A percentile compares a stretch with the other conserved stretches of the same genome.
phyloP scores from a whole-genome alignment of 2,113 vertebrate genomes.

The Dasyprocta punctata region DNA sequence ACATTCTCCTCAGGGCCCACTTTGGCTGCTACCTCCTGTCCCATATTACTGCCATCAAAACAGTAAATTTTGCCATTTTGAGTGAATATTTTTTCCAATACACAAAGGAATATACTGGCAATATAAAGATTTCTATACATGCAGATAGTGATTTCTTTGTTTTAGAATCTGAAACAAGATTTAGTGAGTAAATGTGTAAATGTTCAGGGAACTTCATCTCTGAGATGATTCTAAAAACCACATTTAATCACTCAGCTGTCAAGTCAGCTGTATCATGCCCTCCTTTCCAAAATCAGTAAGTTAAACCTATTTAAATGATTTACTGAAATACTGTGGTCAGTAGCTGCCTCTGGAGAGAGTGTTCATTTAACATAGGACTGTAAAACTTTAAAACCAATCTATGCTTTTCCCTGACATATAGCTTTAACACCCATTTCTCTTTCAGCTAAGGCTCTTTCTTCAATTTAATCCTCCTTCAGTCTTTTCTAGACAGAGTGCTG shows the following conservation, averaged over 20 bases:
- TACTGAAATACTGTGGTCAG: slow-evolving; percentile 45
- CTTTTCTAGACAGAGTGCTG: slow-evolving; percentile 58
- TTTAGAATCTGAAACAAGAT: neutral
- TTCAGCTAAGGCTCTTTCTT: slow-evolving; percentile 52
- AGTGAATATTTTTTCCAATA: neutral
- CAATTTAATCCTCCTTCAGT: slow-evolving; percentile 66
- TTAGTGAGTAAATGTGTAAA: neutral
- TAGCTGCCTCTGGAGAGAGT: neutral
- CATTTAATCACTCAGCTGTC: slow-evolving; percentile 1
- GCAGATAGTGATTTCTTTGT: neutral
- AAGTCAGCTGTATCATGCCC: neutral
- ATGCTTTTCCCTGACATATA: slow-evolving; percentile 25
- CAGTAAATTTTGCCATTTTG: neutral
- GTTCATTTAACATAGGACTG: neutral
- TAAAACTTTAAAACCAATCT: slow-evolving; percentile 53
- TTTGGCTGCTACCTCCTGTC: neutral
- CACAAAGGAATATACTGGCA: neutral
- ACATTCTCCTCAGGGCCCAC: neutral
- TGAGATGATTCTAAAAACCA: neutral
- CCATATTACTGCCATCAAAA: neutral
- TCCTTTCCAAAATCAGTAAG: slow-evolving; percentile 7
- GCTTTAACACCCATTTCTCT: neutral
- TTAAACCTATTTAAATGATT: slow-evolving; percentile 39
- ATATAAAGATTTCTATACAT: neutral
- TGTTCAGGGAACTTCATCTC: neutral